phyloP scores from a whole-genome alignment of 2,888 invertebrate species.

The Diadegma fenestrale region DNA sequence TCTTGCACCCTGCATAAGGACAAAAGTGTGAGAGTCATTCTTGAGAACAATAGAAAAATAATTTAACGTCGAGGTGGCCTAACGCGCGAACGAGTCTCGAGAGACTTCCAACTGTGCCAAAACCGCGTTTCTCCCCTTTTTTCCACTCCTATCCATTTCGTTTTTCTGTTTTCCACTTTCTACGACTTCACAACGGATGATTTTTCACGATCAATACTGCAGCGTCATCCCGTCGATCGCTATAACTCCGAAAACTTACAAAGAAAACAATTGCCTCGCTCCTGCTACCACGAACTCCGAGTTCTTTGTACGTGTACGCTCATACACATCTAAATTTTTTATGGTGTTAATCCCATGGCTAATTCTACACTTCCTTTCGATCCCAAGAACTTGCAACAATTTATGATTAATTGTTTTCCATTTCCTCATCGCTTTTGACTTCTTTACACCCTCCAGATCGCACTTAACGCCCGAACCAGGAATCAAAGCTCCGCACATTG shows the following conservation, averaged over 20 bases:
- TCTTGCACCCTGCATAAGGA: constrained; percentile 23
- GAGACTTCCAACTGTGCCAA: constrained; percentile 72
- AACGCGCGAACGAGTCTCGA: constrained; percentile 42
- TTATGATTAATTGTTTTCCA: constrained; percentile 65
- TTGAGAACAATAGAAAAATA: constrained; percentile 62
- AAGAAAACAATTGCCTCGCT: constrained; percentile 44
- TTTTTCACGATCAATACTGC: constrained; percentile 72
- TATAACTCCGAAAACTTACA: constrained; percentile 58
- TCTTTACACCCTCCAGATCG: not conserved
- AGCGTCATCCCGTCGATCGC: constrained; percentile 75
- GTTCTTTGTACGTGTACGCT: constrained; percentile 4
- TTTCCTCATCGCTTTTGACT: constrained; percentile 10
- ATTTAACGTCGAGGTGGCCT: constrained; percentile 40
- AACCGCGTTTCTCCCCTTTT: constrained; percentile 64
- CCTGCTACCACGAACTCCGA: constrained; percentile 20
- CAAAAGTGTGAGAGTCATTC: constrained; percentile 58
- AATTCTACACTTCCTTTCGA: constrained; percentile 78
- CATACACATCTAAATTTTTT: not conserved
- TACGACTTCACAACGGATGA: constrained; percentile 28
- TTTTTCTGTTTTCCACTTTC: constrained; percentile 36
- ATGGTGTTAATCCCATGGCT: constrained; percentile 69
- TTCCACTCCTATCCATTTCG: constrained; percentile 42
- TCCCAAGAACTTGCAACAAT: constrained; percentile 72
- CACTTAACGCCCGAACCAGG: constrained; percentile 10
- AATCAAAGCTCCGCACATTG: not conserved